phyloP scores from a whole-genome alignment of 2,888 invertebrate genomes.

The Marronus borbonicus region DNA sequence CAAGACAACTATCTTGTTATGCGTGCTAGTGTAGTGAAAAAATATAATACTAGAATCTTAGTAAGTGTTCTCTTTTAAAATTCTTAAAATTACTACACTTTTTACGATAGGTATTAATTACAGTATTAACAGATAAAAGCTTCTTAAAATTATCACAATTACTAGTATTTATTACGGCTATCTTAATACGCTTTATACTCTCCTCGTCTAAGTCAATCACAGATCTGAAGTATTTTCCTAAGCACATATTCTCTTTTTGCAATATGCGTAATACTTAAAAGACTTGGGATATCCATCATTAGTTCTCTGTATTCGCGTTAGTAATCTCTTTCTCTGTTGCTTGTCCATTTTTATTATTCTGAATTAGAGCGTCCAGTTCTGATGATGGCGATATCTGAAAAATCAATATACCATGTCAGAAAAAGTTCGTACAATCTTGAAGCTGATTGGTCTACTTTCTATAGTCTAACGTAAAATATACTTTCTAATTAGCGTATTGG shows the following conservation, averaged over 20 bases:
- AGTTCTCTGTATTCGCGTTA: conserved; percentile 54
- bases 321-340: conserved; percentile 51
- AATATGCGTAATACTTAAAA: background rate
- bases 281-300: background rate
- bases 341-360: conserved; percentile 56
- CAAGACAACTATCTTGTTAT: no score
- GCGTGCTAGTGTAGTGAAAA: no score
- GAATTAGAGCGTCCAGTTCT: conserved; percentile 75
- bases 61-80: no score
- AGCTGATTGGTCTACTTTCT: conserved; percentile 10
- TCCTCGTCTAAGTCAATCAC: conserved; percentile 27
- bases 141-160: conserved; percentile 10
- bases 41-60: no score
- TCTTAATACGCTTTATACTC: conserved; percentile 10
- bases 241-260: conserved; percentile 20
- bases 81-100: no score
- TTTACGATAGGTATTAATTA: background rate
- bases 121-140: conserved; percentile 2
- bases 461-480: conserved; percentile 7
- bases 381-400: conserved; percentile 73
- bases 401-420: conserved; percentile 19
- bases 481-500: conserved; percentile 6
- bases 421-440: background rate
- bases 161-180: background rate
- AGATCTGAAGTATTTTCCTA: conserved; percentile 13